phyloP scores from a whole-genome alignment of 2,113 vertebrate genomes.

The Ia io region DNA sequence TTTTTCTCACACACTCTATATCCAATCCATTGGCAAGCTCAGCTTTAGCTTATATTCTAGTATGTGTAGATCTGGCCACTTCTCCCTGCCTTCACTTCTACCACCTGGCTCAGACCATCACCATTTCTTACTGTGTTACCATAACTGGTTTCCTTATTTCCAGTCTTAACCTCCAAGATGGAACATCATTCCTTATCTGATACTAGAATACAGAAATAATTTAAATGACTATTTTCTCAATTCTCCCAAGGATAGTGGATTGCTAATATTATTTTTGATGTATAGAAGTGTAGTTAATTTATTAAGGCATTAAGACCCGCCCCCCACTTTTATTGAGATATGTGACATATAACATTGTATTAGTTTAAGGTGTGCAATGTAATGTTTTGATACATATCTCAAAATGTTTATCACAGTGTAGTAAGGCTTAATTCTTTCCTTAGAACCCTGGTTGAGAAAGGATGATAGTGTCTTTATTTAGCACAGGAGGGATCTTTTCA shows the following conservation, averaged over 20 bases:
- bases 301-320: background rate
- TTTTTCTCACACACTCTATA: background rate
- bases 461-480: background rate
- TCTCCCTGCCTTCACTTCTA: background rate
- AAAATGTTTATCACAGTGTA: background rate
- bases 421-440: background rate
- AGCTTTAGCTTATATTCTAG: background rate
- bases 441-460: background rate
- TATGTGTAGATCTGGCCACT: background rate
- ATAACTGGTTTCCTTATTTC: background rate
- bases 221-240: background rate
- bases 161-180: background rate
- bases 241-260: background rate
- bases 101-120: background rate
- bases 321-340: background rate
- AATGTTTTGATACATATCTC: background rate
- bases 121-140: background rate
- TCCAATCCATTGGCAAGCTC: background rate
- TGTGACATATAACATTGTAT: background rate
- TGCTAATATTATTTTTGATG: background rate
- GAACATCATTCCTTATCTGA: background rate
- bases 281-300: background rate
- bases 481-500: background rate
- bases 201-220: background rate
- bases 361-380: background rate